Evolutionary conservation across 2,797 vertebrate genomes (phyloP).

Genomic region (Benthosema pterotum): DNA sequence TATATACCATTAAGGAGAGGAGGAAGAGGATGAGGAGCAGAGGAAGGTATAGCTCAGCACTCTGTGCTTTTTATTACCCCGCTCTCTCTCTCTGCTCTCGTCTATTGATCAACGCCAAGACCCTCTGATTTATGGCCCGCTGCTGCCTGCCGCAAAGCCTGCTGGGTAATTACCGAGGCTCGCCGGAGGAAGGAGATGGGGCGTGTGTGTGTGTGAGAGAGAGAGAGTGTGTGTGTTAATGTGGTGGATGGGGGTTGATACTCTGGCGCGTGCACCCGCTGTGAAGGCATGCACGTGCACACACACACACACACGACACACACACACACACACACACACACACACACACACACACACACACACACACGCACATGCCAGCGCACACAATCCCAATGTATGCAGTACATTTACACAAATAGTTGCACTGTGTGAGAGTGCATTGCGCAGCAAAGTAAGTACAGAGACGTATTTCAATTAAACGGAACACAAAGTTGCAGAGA

Average conservation of each 20-base stretch:
- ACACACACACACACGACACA: not conserved
- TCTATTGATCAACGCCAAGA: conserved; percentile 79
- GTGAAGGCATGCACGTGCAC: not conserved
- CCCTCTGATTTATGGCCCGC: conserved; percentile 78
- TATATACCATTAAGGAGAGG: conserved; percentile 8
- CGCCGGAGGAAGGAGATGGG: conserved; percentile 58
- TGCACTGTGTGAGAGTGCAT: too few species aligned
- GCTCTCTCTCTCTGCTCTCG: conserved; percentile 55
- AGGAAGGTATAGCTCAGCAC: conserved; percentile 41
- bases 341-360: not conserved
- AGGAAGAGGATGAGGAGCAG: conserved; percentile 32
- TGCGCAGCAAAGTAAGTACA: too few species aligned
- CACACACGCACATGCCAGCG: not conserved
- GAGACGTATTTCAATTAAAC: too few species aligned
- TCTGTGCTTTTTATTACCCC: conserved; percentile 68
- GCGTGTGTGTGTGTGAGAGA: too few species aligned
- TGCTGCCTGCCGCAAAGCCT: conserved; percentile 71
- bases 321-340: too few species aligned
- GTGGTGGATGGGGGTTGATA: conserved; percentile 53
- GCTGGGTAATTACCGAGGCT: conserved; percentile 81
- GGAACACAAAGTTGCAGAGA: too few species aligned
- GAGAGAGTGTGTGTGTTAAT: conserved; percentile 49
- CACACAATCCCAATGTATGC: too few species aligned
- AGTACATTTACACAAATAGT: too few species aligned
- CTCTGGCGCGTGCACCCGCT: not conserved